phyloP scores from a whole-genome alignment of 1,140 invertebrate species.

The Penaeus vannamei region DNA sequence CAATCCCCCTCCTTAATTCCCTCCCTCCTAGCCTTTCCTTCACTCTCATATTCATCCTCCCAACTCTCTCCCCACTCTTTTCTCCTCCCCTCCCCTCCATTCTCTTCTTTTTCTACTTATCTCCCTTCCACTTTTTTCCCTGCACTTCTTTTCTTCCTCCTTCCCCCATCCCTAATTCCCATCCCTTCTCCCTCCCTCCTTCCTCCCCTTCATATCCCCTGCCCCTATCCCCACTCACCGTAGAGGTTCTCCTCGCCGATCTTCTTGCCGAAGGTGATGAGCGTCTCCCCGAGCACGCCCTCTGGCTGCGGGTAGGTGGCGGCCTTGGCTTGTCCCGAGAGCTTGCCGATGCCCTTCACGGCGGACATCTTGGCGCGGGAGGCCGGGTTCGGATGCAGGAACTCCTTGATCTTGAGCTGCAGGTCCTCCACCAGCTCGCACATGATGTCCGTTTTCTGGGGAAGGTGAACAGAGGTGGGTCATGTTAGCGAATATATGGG shows the following conservation, averaged over 20 bases:
- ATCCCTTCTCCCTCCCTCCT: no score
- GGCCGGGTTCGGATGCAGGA: slow-evolving; percentile 98
- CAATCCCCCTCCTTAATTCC: no score
- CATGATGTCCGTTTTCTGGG: slow-evolving; percentile 96
- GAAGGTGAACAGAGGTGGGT: slow-evolving; percentile 68
- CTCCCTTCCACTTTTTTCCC: no score
- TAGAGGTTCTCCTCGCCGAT: slow-evolving; percentile 95
- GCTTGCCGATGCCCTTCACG: slow-evolving; percentile 83
- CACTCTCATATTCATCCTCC: no score
- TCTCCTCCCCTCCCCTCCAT: no score
- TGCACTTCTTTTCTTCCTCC: no score
- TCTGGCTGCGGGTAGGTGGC: slow-evolving; percentile 97
- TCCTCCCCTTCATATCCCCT: no score
- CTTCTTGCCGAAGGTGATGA: slow-evolving; percentile 95
- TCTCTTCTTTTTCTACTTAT: no score
- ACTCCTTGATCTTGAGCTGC: slow-evolving; percentile 97
- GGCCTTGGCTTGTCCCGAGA: slow-evolving; percentile 77
- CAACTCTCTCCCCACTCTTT: no score
- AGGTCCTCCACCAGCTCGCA: slow-evolving; percentile 96
- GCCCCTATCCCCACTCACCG: slow-evolving; percentile 75
- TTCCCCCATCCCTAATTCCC: no score
- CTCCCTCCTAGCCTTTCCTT: neutral
- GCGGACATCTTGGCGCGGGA: slow-evolving; percentile 96
- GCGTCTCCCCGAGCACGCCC: slow-evolving; percentile 96
- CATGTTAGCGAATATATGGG: neutral